A percentile compares a stretch with the other conserved stretches of the same genome.
Conservation (phyloP, 2,888 invertebrate genomes). For the Cecidostiba fungosa region DNA sequence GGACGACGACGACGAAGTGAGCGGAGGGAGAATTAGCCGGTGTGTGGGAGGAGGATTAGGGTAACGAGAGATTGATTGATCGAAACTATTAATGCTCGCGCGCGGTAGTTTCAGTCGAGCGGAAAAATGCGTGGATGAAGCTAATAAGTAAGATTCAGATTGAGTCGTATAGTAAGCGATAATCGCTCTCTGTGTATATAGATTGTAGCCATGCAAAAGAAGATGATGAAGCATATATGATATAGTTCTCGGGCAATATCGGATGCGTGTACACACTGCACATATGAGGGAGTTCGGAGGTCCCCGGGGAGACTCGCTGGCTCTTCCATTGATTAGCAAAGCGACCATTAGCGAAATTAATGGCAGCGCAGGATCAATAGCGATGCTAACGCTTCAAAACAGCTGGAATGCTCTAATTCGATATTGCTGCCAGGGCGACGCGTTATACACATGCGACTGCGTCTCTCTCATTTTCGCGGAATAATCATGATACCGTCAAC, state of each 20-base stretch:
- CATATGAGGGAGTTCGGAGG: constrained; percentile 49
- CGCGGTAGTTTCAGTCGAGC: constrained; percentile 10
- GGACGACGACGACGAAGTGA: neutral
- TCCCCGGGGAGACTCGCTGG: constrained; percentile 64
- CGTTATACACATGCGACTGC: neutral
- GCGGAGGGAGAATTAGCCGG: constrained; percentile 39
- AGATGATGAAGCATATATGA: neutral
- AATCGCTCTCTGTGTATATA: too few relatives aligned
- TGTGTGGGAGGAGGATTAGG: constrained; percentile 41
- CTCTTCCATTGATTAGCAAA: constrained; percentile 76
- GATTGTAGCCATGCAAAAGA: neutral
- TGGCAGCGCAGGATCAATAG: constrained; percentile 71
- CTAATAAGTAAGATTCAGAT: constrained; percentile 1
- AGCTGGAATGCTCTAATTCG: constrained; percentile 61
- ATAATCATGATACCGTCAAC: constrained; percentile 29
- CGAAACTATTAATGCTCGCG: constrained; percentile 50
- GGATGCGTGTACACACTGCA: constrained; percentile 42
- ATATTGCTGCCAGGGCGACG: constrained; percentile 36
- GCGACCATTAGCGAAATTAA: constrained; percentile 77
- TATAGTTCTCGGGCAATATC: neutral
- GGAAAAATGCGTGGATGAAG: constrained; percentile 13
- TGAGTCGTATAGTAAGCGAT: neutral
- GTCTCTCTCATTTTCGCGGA: constrained; percentile 18
- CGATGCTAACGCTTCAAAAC: constrained; percentile 58
- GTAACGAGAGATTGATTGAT: constrained; percentile 68